Evolutionary conservation across 2,888 invertebrate species (phyloP).

Genomic region (Mimumesa dahlbomi): DNA sequence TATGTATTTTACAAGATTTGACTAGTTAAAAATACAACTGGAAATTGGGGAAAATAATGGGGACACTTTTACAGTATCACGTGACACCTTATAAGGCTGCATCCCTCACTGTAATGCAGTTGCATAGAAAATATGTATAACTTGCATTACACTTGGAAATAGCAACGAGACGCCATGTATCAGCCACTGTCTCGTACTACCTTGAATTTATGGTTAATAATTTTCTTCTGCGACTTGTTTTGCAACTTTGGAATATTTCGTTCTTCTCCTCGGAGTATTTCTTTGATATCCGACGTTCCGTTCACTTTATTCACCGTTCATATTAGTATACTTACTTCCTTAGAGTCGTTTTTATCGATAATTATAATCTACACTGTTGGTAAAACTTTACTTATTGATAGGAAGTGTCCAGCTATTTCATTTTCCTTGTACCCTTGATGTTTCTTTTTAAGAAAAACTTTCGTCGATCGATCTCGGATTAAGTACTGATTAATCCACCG

Average conservation of each 20-base stretch:
- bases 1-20: no score
- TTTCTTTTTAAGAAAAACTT: no score
- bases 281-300: slow-evolving; percentile 9
- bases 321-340: no score
- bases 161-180: slow-evolving; percentile 40
- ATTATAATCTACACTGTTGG: no score
- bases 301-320: no score
- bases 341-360: no score
- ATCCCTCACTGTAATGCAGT: slow-evolving; percentile 21
- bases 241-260: slow-evolving; percentile 27
- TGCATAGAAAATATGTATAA: slow-evolving; percentile 35
- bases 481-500: no score
- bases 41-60: neutral
- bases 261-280: slow-evolving; percentile 28
- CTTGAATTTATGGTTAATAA: slow-evolving; percentile 49
- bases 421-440: no score
- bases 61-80: neutral
- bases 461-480: no score
- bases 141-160: slow-evolving; percentile 42
- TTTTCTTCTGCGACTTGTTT: slow-evolving; percentile 49
- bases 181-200: slow-evolving; percentile 39
- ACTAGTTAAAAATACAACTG: no score
- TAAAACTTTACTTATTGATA: no score
- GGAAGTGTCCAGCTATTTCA: no score
- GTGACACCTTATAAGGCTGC: neutral